Evolutionary conservation across 2,113 vertebrate genomes (phyloP).

Genomic region (Sander vitreus): DNA sequence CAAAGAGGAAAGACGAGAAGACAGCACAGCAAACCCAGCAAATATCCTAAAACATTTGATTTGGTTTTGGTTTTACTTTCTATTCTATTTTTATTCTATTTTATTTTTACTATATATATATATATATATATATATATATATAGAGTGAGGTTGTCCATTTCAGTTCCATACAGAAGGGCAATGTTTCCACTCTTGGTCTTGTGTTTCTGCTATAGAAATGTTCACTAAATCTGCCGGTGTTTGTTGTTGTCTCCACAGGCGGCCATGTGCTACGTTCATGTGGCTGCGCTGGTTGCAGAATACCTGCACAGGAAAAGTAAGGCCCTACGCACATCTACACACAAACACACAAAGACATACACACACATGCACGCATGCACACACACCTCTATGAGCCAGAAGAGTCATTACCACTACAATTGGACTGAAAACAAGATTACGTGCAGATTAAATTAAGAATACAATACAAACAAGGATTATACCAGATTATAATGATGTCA

Average conservation of each 20-base stretch:
- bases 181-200: neutral
- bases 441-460: constrained; percentile 73
- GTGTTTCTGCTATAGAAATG: neutral
- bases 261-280: constrained; percentile 96
- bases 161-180: neutral
- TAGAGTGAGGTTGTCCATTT: neutral
- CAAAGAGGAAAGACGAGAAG: neutral
- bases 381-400: neutral
- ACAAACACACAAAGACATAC: constrained; percentile 4
- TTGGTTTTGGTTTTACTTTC: neutral
- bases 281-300: constrained; percentile 95
- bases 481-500: constrained; percentile 71
- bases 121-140: too few relatives aligned
- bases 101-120: neutral
- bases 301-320: constrained; percentile 97
- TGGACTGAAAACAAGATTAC: constrained; percentile 58
- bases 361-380: neutral
- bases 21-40: neutral
- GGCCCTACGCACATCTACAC: constrained; percentile 42
- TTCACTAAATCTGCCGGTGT: neutral
- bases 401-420: constrained; percentile 38
- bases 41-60: neutral
- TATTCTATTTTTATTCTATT: neutral
- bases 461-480: constrained; percentile 69
- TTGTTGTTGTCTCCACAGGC: constrained; percentile 83